Evolutionary conservation across 1,140 invertebrate genomes (phyloP).

Genomic region (Yoshiicerus persimilis): DNA sequence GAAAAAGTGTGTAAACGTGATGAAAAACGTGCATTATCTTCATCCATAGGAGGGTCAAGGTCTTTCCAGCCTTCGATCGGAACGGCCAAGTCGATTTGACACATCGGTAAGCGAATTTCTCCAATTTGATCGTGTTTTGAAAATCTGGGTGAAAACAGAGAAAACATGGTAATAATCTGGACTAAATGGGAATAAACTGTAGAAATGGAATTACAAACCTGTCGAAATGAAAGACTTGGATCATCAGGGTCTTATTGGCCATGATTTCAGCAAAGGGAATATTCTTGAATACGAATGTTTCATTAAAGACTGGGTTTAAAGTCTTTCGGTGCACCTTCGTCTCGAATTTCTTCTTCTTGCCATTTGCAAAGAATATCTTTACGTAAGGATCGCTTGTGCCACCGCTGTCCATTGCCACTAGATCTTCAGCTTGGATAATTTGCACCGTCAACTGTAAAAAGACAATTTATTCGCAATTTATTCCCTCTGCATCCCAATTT

Average conservation of each 20-base stretch:
- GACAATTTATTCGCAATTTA: not conserved
- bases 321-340: constrained; percentile 81
- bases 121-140: constrained; percentile 70
- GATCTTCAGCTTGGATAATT: constrained; percentile 40
- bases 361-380: constrained; percentile 79
- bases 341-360: constrained; percentile 82
- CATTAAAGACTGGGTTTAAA: constrained; percentile 82
- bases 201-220: not conserved
- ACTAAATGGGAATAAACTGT: no score
- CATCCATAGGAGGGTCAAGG: constrained; percentile 53
- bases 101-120: constrained; percentile 63
- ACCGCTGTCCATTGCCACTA: constrained; percentile 63
- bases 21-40: constrained; percentile 31
- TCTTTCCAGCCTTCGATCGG: constrained; percentile 67
- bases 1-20: not conserved
- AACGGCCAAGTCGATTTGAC: constrained; percentile 63
- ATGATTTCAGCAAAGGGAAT: constrained; percentile 64
- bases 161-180: no score
- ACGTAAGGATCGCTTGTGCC: constrained; percentile 86
- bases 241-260: constrained; percentile 64
- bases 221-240: constrained; percentile 68
- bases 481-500: no score
- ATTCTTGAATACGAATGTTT: constrained; percentile 73
- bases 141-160: constrained; percentile 57
- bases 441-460: constrained; percentile 40